phyloP scores from a whole-genome alignment of 2,888 invertebrate genomes.

The Hypomecis atomaria region DNA sequence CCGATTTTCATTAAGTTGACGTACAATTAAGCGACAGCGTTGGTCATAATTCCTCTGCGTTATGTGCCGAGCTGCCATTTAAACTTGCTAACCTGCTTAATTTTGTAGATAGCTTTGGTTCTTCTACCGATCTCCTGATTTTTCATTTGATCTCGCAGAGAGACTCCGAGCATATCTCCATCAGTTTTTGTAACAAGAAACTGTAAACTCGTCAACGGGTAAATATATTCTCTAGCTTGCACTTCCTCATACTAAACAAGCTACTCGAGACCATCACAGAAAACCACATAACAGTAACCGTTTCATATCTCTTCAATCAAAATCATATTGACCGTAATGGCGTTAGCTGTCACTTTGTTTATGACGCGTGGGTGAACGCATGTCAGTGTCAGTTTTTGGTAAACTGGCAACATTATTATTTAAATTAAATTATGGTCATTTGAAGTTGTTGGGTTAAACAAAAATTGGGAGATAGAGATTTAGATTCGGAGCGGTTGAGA shows the following conservation, averaged over 20 bases:
- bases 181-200: neutral
- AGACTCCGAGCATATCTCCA: neutral
- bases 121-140: too few relatives aligned
- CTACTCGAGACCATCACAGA: conserved; percentile 20
- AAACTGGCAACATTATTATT: conserved; percentile 13
- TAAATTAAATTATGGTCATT: neutral
- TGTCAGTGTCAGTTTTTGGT: conserved; percentile 18
- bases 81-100: too few relatives aligned
- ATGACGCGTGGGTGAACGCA: conserved; percentile 53
- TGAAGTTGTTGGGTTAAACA: neutral
- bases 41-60: too few relatives aligned
- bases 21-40: too few relatives aligned
- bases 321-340: conserved; percentile 45
- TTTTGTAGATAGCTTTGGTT: too few relatives aligned
- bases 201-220: neutral
- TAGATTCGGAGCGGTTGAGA: too few relatives aligned
- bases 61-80: too few relatives aligned
- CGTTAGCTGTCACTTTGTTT: conserved; percentile 59
- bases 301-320: conserved; percentile 34
- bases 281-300: conserved; percentile 28
- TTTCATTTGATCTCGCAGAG: too few relatives aligned
- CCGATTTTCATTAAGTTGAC: too few relatives aligned
- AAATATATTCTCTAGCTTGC: neutral
- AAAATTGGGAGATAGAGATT: too few relatives aligned
- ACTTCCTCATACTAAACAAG: conserved; percentile 11